Percentiles rank a stretch among this genome's conserved stretches.
Evolutionary conservation across 2,113 vertebrate species (phyloP).

Genomic region (Oreochromis niloticus): DNA sequence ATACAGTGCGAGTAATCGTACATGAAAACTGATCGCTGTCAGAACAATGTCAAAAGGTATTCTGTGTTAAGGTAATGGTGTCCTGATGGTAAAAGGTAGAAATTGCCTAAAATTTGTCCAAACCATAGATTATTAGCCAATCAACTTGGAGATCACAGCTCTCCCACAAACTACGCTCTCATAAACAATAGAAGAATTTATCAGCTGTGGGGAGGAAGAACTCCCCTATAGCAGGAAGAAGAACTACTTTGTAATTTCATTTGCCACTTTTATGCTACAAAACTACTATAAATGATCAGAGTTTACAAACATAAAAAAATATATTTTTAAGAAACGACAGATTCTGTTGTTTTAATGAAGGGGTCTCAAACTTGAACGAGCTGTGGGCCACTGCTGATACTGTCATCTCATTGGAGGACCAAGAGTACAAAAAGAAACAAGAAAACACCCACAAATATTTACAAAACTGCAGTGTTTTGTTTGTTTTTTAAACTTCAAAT

Average conservation of each 20-base stretch:
- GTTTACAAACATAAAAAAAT: neutral
- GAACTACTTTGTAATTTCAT: neutral
- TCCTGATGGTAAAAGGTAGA: neutral
- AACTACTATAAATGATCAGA: neutral
- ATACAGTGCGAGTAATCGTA: accelerated
- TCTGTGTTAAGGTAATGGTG: neutral
- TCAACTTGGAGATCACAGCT: neutral
- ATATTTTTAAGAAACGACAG: neutral
- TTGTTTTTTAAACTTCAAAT: neutral
- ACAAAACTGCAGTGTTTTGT: accelerated
- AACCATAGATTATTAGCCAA: neutral
- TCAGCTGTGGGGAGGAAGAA: neutral
- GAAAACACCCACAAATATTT: neutral
- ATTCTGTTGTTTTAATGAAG: neutral
- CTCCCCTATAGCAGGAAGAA: neutral
- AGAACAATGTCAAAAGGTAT: neutral
- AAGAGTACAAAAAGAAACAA: neutral
- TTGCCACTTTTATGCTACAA: neutral
- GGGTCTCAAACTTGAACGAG: accelerated
- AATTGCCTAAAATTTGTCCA: neutral
- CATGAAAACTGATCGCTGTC: neutral
- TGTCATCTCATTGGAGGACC: neutral
- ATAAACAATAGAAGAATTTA: neutral
- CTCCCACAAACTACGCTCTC: accelerated
- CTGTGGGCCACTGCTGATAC: neutral